These are phyloP conservation scores for Pipistrellus pygmaeus DNA, from an alignment of 2,797 vertebrate species.

Conservation along the genomic window DNA sequence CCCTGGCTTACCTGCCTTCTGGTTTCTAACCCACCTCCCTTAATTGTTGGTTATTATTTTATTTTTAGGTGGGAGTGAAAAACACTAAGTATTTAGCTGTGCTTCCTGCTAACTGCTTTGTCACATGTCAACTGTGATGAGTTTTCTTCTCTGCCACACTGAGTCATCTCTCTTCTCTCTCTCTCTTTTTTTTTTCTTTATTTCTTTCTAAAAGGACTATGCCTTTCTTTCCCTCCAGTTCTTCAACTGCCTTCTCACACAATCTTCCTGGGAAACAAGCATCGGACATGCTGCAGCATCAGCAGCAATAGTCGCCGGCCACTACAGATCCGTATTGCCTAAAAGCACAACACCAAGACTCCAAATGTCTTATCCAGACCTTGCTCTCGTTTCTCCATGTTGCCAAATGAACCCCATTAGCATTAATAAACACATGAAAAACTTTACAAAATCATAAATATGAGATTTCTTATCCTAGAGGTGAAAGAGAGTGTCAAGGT, in stretches of 20 bases:
- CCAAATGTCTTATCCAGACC: slow-evolving; percentile 81
- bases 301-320: slow-evolving; percentile 82
- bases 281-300: slow-evolving; percentile 85
- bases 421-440: slow-evolving; percentile 82
- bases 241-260: slow-evolving; percentile 77
- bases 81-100: slow-evolving; percentile 84
- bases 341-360: slow-evolving; percentile 85
- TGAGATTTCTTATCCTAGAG: slow-evolving; percentile 65
- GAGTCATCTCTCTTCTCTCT: slow-evolving; percentile 73
- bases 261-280: slow-evolving; percentile 82
- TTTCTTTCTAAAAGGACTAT: slow-evolving; percentile 74
- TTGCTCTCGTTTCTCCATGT: slow-evolving; percentile 81
- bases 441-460: slow-evolving; percentile 85
- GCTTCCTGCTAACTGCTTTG: slow-evolving; percentile 84
- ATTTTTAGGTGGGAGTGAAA: slow-evolving; percentile 82
- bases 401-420: slow-evolving; percentile 76
- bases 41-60: slow-evolving; percentile 16
- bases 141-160: slow-evolving; percentile 82
- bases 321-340: slow-evolving; percentile 84
- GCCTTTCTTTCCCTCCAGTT: slow-evolving; percentile 71
- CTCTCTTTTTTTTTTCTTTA: neutral
- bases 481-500: slow-evolving; percentile 74
- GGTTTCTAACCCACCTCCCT: slow-evolving; percentile 71
- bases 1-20: slow-evolving; percentile 48
- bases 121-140: slow-evolving; percentile 87